These are phyloP conservation scores for Ruditapes philippinarum DNA, from an alignment of 1,140 invertebrate genomes.

Conservation along the genomic window DNA sequence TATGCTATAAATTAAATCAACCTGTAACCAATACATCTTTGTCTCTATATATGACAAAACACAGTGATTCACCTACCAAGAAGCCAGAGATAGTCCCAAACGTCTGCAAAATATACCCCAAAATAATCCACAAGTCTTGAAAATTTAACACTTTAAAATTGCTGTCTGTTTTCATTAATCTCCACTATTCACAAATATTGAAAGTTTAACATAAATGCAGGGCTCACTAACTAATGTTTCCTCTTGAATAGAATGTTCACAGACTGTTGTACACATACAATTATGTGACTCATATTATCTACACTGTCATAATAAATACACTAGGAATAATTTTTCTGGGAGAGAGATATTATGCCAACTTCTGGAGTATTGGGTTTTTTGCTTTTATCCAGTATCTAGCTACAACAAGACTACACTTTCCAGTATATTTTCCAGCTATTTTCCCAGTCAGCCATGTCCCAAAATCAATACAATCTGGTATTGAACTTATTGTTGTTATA, in stretches of 20 bases:
- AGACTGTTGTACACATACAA: neutral
- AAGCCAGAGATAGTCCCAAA: no score
- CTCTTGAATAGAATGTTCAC: neutral
- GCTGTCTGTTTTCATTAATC: no score
- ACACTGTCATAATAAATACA: constrained; percentile 28
- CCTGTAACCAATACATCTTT: no score
- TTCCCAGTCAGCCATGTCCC: neutral
- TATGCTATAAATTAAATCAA: no score
- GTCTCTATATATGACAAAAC: no score
- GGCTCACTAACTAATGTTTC: neutral
- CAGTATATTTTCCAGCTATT: neutral
- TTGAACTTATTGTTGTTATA: neutral
- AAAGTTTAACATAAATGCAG: neutral
- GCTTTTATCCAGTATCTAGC: neutral
- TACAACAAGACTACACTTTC: neutral
- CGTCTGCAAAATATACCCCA: no score
- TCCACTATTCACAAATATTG: neutral
- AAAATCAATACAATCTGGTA: constrained; percentile 7
- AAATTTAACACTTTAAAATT: no score
- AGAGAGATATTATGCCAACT: neutral
- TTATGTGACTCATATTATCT: constrained; percentile 7
- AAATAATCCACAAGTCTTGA: no score
- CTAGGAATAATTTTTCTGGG: neutral
- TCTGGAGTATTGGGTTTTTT: constrained; percentile 1
- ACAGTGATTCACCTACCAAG: no score